Percentiles rank a stretch among this genome's conserved stretches.
Conservation (phyloP, 2,113 vertebrate genomes). For the Opisthocomus hoazin region DNA sequence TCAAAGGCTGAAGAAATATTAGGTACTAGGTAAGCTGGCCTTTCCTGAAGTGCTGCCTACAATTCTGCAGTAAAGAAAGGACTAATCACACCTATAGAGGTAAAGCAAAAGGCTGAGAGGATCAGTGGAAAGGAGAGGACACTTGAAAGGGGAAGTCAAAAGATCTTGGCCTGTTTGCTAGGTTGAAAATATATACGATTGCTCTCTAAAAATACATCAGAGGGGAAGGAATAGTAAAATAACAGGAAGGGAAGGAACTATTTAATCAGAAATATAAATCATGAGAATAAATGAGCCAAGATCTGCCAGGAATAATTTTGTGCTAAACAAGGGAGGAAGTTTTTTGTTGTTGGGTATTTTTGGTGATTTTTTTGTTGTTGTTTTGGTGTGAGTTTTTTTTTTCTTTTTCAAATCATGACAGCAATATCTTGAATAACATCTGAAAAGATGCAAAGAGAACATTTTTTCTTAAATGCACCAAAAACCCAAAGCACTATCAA, state of each 20-base stretch:
- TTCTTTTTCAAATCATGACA: background rate
- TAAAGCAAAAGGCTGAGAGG: background rate
- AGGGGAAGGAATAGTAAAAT: slow-evolving; percentile 27
- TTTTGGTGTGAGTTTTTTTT: background rate
- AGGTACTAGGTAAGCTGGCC: background rate
- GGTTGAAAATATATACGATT: background rate
- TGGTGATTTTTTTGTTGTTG: background rate
- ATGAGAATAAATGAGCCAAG: slow-evolving; percentile 18
- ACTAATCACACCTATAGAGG: background rate
- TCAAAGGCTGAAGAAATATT: background rate
- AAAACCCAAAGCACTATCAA: background rate
- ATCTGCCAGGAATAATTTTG: slow-evolving; percentile 20
- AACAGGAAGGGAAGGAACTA: slow-evolving; percentile 33
- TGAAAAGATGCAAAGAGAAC: background rate
- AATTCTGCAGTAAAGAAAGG: background rate
- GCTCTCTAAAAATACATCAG: slow-evolving; percentile 47
- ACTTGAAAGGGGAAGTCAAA: background rate
- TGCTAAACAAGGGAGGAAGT: background rate
- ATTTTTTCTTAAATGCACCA: background rate
- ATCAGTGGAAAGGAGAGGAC: background rate
- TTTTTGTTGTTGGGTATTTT: background rate
- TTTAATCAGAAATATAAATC: slow-evolving; percentile 39
- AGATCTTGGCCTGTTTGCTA: background rate
- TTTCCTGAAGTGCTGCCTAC: background rate
- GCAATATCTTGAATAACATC: background rate